Conservation (phyloP, 2,113 vertebrate species). For the Esox niger region DNA sequence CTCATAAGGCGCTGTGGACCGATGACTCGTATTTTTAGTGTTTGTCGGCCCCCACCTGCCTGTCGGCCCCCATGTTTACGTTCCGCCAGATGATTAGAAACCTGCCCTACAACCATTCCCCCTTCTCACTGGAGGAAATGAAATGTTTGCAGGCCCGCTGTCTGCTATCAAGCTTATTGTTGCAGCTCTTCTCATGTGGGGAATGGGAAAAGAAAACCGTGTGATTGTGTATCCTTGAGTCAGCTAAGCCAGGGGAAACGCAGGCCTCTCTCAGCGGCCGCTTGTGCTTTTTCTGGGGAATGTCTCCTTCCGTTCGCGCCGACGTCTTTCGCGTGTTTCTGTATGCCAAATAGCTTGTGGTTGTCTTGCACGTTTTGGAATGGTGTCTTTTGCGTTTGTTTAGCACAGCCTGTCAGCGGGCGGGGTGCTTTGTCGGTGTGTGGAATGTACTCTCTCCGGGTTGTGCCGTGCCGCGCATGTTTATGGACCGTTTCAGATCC, state of each 20-base stretch:
- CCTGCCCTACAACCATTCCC: background rate
- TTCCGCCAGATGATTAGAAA: background rate
- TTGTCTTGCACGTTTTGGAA: slow-evolving; percentile 21
- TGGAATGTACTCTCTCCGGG: background rate
- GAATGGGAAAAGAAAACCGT: slow-evolving; percentile 20
- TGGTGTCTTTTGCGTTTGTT: slow-evolving; percentile 10
- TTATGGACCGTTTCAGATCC: too few species aligned
- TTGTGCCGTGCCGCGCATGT: too few species aligned
- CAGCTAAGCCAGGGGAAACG: background rate
- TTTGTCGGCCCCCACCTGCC: slow-evolving; percentile 28
- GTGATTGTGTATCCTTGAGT: background rate
- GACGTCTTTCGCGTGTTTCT: slow-evolving; percentile 1
- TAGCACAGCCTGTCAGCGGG: background rate
- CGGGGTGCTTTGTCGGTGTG: background rate
- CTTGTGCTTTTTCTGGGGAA: background rate
- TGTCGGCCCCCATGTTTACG: too few species aligned
- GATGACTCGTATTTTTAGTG: slow-evolving; percentile 39
- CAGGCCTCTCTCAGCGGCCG: background rate
- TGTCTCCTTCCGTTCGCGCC: slow-evolving; percentile 5
- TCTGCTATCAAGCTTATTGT: slow-evolving; percentile 16
- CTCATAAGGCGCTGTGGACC: slow-evolving; percentile 43
- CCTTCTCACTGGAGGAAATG: background rate
- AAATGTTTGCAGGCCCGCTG: background rate
- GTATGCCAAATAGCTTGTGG: slow-evolving; percentile 29
- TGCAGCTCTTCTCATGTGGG: slow-evolving; percentile 12